Conservation (phyloP, 2,113 vertebrate genomes). For the Mellivora capensis region DNA sequence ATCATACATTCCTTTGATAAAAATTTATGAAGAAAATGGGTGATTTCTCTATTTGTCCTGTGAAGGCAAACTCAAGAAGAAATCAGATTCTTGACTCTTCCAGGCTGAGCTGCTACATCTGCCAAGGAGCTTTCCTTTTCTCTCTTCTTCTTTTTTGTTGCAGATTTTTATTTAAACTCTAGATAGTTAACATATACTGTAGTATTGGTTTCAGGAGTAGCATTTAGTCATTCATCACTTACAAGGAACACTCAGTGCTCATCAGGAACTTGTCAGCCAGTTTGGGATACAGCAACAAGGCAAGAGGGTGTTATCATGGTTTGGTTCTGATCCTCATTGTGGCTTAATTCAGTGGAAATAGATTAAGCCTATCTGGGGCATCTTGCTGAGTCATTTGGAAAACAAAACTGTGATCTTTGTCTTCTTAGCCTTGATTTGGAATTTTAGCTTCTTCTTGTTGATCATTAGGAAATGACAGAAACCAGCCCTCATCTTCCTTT, state of each 20-base stretch:
- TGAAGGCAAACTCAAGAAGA: not conserved
- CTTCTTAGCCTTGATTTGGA: not conserved
- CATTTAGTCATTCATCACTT: not conserved
- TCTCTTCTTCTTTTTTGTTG: not conserved
- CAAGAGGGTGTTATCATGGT: not conserved
- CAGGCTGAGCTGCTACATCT: not conserved
- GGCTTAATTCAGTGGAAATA: not conserved
- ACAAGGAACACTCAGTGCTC: not conserved
- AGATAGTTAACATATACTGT: not conserved
- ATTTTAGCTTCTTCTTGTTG: not conserved
- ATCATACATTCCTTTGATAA: not conserved
- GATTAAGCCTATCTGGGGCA: not conserved
- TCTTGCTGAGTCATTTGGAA: not conserved
- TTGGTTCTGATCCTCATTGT: not conserved
- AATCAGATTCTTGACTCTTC: not conserved
- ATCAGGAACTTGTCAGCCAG: not conserved
- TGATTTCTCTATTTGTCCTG: not conserved
- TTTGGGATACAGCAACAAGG: not conserved
- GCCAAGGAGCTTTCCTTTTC: too few species aligned
- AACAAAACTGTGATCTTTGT: not conserved
- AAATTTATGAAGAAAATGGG: not conserved
- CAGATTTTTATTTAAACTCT: not conserved
- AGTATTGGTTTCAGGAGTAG: not conserved
- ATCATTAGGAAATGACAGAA: not conserved
- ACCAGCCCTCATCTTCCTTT: not conserved